These are phyloP conservation scores for Cheilosia vernalis DNA, from an alignment of 2,888 invertebrate species.

Conservation along the genomic window DNA sequence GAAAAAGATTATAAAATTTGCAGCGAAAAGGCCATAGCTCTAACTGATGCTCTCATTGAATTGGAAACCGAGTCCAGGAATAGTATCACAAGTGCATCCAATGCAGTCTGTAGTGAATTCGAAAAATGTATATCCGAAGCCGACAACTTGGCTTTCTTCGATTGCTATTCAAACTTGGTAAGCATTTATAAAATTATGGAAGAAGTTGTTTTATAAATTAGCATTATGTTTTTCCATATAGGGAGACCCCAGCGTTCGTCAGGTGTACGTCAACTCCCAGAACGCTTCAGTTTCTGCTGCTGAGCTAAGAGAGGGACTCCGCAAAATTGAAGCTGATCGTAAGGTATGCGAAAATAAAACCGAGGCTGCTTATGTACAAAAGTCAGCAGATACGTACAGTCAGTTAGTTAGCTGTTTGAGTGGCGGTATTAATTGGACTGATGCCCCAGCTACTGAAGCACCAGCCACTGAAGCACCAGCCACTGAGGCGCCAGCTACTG, in stretches of 20 bases:
- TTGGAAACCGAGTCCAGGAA: conserved; percentile 73
- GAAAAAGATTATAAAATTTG: conserved; percentile 78
- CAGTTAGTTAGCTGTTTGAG: conserved; percentile 77
- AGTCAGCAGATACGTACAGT: conserved; percentile 78
- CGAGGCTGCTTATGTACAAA: conserved; percentile 77
- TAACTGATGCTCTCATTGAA: conserved; percentile 72
- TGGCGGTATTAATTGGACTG: conserved; percentile 75
- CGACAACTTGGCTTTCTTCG: conserved; percentile 77
- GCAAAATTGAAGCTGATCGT: conserved; percentile 74
- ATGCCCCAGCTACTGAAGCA: neutral
- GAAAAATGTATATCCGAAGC: conserved; percentile 73
- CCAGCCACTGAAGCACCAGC: neutral
- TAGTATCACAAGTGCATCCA: conserved; percentile 76
- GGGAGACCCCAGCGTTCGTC: conserved; percentile 77
- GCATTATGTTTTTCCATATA: conserved; percentile 30
- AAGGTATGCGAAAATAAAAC: conserved; percentile 78
- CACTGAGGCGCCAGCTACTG: neutral
- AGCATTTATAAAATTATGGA: conserved; percentile 9
- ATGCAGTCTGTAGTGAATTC: conserved; percentile 76
- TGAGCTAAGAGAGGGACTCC: conserved; percentile 66
- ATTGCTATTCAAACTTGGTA: conserved; percentile 78
- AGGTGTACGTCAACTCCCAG: conserved; percentile 78
- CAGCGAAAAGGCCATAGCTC: conserved; percentile 64
- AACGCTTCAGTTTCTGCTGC: conserved; percentile 77
- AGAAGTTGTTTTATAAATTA: too few species aligned